Base-by-base conservation (phyloP, 2,888 invertebrate species). In the Apodemia zela region DNA sequence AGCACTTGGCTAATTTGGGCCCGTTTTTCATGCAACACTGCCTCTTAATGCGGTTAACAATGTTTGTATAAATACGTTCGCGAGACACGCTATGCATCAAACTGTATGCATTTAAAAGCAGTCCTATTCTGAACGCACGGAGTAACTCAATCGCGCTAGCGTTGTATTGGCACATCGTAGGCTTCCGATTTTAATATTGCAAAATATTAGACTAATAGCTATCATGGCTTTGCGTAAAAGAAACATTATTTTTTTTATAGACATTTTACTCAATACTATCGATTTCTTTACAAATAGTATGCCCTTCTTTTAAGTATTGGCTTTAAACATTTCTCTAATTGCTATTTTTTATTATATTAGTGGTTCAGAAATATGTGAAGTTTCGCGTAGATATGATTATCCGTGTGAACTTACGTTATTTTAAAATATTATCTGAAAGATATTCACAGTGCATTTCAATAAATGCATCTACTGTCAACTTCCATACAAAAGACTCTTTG, bases 1-100 rank as follows among this genome's bases (percentile, higher is more conserved):
- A 42, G 15, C 75, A 75, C 79, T 87, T 87, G 78, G 87, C 82
- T 87, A 87, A 82, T 77, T 74, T 73, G 78, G 81, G 81, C 78
- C 82, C 77, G 82, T 66, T 85, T 88, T 88, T 85, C 86, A 89
- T 87, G 89, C 84, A 83, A 87, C 82, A 74, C 74, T 85, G 85
- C 69, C 57, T 73, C 74, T 76, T 83, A 80, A 84, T 84, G 81
- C 82, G 86, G 80, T 80, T 18, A 21, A 21, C 25, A 54, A 54
- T 57, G 29, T 57, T 29, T 25, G 11, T 29, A 25, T 54, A 54
- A 85, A 85, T 82, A 76, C 72, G 73, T 72, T 72, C 70, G 69
- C 68, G 66, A 63, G 66, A 72, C 70, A 67, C 70, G 64, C 65
- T 67, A 66, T 68, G 73, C 72, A 67, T 65, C 63, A 66, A 66